Base-by-base conservation (phyloP, 2,113 vertebrate species). In the Catharus minimus region DNA sequence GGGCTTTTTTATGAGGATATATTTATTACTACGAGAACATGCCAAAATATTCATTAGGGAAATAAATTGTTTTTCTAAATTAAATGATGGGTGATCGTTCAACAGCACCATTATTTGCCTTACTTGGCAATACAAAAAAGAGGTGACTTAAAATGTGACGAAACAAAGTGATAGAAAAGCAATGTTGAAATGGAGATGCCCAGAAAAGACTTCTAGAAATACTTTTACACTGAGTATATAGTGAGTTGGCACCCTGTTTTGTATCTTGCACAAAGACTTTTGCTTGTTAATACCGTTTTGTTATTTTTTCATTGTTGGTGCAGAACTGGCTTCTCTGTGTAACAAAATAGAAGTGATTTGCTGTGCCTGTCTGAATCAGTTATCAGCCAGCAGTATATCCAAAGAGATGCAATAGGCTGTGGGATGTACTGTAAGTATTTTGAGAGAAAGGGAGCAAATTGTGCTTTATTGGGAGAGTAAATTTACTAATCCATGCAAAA, bases 181-280 rank as follows among this genome's bases (percentile, higher is more conserved):
- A 79, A 14, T 90, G 47, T 92, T 85, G 23, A 92, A 82, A 87
- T 67, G 55, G 79, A 93, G 41, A 80, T 92, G 17, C 41, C 79
- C 52, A 73, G 61, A 88, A 94, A 82, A 88, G 44, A 28, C 89
- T 91, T 91, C 46, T 95, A 90, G 83, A 60, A 49, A 92, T 95
- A 84, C 95, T 95, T 93, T 56, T 73, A 82, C 43, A 46, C 58
- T 82, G 67, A 93, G 74, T 77, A 38, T 93, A 55, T 94, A 49
- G 80, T 84, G 86, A 81, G 41, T 94, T 95, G 58, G 56, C 86
- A 87, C 86, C 80, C 88, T 95, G 81, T 94, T 91, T 95, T 86
- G 82, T 95, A 86, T 96, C 68, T 96, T 96, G 95, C 92, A 93
- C 89, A 96, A 96, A 96, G 87, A 90, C 93, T 97, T 92, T 36